Percentiles rank a stretch among this genome's conserved stretches.
These are phyloP conservation scores for Heliconius himera DNA, from an alignment of 1,140 invertebrate species.

Conservation along the genomic window DNA sequence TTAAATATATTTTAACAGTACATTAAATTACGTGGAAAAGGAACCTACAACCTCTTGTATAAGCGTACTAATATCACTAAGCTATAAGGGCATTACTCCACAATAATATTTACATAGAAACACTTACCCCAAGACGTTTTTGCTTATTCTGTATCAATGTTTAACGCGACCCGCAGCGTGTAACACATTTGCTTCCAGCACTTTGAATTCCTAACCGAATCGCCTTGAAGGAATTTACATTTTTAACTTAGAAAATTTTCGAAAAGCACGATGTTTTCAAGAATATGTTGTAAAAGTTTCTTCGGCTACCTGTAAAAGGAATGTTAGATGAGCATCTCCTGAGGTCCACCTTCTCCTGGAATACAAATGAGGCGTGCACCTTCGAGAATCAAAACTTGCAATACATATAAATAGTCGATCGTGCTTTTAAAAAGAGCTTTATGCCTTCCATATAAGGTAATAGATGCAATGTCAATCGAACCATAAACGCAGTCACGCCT, in stretches of 20 bases:
- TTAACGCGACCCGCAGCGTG: not conserved
- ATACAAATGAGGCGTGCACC: slow-evolving; percentile 47
- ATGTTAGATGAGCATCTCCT: slow-evolving; percentile 47
- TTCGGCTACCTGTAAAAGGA: slow-evolving; percentile 44
- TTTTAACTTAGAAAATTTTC: slow-evolving; percentile 32
- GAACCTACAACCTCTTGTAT: too few relatives aligned
- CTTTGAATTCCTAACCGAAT: slow-evolving; percentile 10
- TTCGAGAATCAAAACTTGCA: slow-evolving; percentile 34
- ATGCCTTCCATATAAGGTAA: not conserved
- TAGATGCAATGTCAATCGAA: not conserved
- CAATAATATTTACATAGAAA: not conserved
- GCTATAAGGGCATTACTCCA: not conserved
- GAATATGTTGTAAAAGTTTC: slow-evolving; percentile 32
- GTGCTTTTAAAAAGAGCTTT: not conserved
- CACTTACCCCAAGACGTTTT: not conserved
- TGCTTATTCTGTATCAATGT: slow-evolving; percentile 2
- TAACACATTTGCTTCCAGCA: slow-evolving; percentile 17
- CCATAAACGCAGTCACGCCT: slow-evolving; percentile 26
- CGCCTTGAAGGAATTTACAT: slow-evolving; percentile 17
- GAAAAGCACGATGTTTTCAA: slow-evolving; percentile 16
- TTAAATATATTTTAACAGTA: too few relatives aligned
- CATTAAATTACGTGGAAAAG: too few relatives aligned
- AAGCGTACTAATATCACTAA: not conserved
- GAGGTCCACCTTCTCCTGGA: slow-evolving; percentile 39
- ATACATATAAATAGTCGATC: slow-evolving; percentile 31